phyloP scores from a whole-genome alignment of 1,140 invertebrate species.

The Macrosteles quadrilineatus region DNA sequence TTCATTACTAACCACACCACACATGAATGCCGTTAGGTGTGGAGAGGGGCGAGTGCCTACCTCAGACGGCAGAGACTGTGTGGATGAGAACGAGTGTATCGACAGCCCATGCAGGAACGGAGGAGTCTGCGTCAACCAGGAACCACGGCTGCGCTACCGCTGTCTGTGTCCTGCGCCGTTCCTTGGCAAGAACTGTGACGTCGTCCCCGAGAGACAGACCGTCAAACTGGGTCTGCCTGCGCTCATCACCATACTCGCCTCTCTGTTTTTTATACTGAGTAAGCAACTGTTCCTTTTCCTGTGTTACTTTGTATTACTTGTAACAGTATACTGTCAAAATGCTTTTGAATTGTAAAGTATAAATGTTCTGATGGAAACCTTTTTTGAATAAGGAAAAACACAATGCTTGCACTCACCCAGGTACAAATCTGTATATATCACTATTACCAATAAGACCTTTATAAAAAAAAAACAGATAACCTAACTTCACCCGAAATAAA shows the following conservation, averaged over 20 bases:
- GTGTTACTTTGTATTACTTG: no score
- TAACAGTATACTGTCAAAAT: no score
- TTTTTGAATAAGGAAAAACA: no score
- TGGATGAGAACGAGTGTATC: conserved; percentile 90
- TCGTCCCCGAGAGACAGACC: conserved; percentile 87
- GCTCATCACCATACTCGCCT: conserved; percentile 87
- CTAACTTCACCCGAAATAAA: no score
- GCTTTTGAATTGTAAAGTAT: no score
- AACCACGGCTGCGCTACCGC: conserved; percentile 75
- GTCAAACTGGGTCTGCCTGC: conserved; percentile 91
- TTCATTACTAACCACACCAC: no score
- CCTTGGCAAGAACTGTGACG: conserved; percentile 90
- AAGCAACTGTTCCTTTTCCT: neutral
- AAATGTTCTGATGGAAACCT: no score
- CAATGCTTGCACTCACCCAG: no score
- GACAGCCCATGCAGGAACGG: conserved; percentile 89
- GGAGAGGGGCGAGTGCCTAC: conserved; percentile 86
- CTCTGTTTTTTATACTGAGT: conserved; percentile 84
- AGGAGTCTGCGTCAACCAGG: conserved; percentile 83
- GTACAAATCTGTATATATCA: no score
- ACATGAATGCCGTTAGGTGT: conserved; percentile 74
- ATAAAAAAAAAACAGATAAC: no score
- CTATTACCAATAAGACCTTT: no score
- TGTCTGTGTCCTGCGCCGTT: conserved; percentile 88
- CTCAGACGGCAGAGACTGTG: conserved; percentile 83